Base-by-base conservation (phyloP, 2,113 vertebrate species). In the Cyanoderma ruficeps region DNA sequence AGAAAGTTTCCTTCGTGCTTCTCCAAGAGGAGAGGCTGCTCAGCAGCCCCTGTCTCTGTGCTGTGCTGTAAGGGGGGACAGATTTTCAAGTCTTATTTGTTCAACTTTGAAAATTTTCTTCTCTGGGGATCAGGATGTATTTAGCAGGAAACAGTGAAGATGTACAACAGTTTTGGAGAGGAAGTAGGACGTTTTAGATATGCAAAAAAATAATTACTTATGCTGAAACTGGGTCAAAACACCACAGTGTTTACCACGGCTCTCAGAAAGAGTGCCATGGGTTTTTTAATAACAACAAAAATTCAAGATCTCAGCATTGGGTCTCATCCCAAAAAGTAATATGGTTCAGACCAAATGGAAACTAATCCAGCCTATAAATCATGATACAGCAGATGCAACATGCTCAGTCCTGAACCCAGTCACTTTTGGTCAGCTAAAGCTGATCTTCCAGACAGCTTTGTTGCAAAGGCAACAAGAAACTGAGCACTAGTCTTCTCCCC, bases 221-320 rank as follows among this genome's bases (percentile, higher is more conserved):
- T 10, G 63, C 74, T 93, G 87, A 93, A 95, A 89, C 57, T 91
- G 70, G 89, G 89, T 91, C 95, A 94, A 79, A 83, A 88, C 87
- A 80, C 78, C 68, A 83, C 89, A 89, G 67, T 33, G 47, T 91
- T 91, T 87, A 94, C 95, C 94, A 92, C 17, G 0, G 17, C 76
- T 76, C 59, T 77, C 83, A 95, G 92, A 86, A 96, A 92, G 44
- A 86, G 42, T 81, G 88, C 88, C 85, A 92, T 44, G 63, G 55
- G 57, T 67, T 85, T 96, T 95, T 87, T 95, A 87, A 87, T 93
- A 94, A 82, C 1, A 47, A 72, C 57, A 94, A 91, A 94, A 96
- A 94, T 93, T 94, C 81, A 80, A 72, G 46, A 85, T 11, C 70
- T 96, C 95, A 96, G 91, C 91, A 65, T 10, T 93, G 87, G 72